A percentile compares a stretch with the other conserved stretches of the same genome.
These are phyloP conservation scores for Neosilurus hyrtlii DNA, from an alignment of 2,797 vertebrate genomes.

Conservation along the genomic window DNA sequence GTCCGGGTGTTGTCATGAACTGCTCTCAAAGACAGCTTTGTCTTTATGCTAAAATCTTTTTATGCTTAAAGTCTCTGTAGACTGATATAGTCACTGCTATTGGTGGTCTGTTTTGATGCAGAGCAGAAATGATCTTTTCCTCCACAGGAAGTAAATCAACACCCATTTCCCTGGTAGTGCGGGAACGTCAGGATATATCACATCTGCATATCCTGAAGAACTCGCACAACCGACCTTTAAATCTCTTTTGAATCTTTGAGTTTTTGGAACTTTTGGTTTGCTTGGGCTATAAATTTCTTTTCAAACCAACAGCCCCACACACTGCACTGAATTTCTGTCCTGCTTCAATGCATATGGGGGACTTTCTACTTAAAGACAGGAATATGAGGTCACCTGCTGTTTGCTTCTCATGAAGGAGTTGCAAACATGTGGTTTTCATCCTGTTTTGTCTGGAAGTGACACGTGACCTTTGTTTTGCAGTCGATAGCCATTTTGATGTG, in stretches of 20 bases:
- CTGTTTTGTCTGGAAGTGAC: slow-evolving; percentile 41
- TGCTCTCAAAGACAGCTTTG: slow-evolving; percentile 51
- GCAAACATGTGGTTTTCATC: slow-evolving; percentile 37
- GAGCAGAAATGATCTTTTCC: slow-evolving; percentile 44
- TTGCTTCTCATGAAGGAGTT: not conserved
- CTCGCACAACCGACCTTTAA: not conserved
- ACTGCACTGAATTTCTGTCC: slow-evolving; percentile 9
- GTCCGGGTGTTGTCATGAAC: slow-evolving; percentile 61
- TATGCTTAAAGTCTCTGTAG: slow-evolving; percentile 14
- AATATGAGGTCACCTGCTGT: slow-evolving; percentile 19
- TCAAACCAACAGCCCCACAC: not conserved
- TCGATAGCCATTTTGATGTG: not conserved
- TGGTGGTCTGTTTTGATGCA: slow-evolving; percentile 27
- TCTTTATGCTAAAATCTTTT: not conserved
- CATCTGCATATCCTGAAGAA: not conserved
- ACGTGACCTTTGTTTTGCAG: slow-evolving; percentile 33
- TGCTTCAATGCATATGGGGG: not conserved
- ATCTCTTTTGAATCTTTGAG: not conserved
- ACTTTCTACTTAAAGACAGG: slow-evolving; percentile 15
- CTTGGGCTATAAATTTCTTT: not conserved
- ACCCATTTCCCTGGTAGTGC: slow-evolving; percentile 39
- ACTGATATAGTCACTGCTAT: not conserved
- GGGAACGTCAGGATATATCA: slow-evolving; percentile 9
- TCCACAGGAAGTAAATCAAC: slow-evolving; percentile 41
- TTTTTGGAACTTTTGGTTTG: not conserved